A percentile compares a stretch with the other conserved stretches of the same genome.
Conservation (phyloP, 2,797 vertebrate genomes). For the Natrix natrix region DNA sequence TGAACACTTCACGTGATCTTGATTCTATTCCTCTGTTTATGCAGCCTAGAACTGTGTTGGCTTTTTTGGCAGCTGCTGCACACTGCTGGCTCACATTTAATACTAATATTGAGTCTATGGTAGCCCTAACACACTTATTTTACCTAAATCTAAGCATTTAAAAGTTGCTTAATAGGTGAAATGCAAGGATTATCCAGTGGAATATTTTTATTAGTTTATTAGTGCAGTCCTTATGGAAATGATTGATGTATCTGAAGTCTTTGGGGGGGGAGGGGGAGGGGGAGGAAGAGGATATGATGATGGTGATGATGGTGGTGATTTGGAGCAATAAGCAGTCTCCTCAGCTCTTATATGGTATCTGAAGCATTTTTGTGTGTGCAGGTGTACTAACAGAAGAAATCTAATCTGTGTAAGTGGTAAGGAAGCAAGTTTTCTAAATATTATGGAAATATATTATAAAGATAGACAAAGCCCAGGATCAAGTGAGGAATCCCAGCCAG, state of each 20-base stretch:
- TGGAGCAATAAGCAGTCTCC: too few relatives aligned
- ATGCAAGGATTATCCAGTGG: background rate
- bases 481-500: background rate
- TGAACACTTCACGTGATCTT: too few relatives aligned
- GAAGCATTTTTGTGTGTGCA: background rate
- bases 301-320: too few relatives aligned
- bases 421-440: background rate
- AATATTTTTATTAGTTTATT: background rate
- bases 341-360: background rate
- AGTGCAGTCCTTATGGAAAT: background rate
- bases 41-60: too few relatives aligned
- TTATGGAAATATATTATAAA: background rate
- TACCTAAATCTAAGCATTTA: background rate
- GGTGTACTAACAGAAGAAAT: background rate
- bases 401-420: background rate
- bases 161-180: background rate
- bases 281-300: background rate
- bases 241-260: background rate
- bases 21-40: too few relatives aligned
- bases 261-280: background rate
- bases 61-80: too few relatives aligned
- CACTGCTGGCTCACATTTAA: too few relatives aligned
- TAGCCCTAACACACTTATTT: background rate
- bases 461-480: background rate
- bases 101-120: background rate